Conservation (phyloP, 2,888 invertebrate genomes). For the Tiphia femorata region DNA sequence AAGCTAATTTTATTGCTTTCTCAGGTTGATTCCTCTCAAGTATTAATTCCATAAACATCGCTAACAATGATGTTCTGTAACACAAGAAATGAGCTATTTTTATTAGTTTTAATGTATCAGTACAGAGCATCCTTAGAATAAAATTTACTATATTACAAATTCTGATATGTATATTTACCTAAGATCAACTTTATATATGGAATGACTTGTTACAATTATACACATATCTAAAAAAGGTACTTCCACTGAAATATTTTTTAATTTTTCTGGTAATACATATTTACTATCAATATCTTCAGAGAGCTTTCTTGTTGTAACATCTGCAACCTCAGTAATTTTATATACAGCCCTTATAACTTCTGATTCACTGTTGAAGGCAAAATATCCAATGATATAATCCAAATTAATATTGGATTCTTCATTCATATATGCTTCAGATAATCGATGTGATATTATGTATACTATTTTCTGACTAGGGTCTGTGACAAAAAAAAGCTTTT, state of each 20-base stretch:
- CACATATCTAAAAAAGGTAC: constrained; percentile 72
- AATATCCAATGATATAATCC: constrained; percentile 73
- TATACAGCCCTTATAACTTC: constrained; percentile 71
- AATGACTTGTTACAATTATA: constrained; percentile 73
- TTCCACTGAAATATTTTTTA: constrained; percentile 69
- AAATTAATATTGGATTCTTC: constrained; percentile 72
- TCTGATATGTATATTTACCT: constrained; percentile 65
- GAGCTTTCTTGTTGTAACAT: constrained; percentile 37
- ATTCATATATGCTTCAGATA: constrained; percentile 72
- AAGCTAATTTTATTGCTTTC: constrained; percentile 73
- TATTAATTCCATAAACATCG: constrained; percentile 73
- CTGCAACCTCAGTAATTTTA: constrained; percentile 69
- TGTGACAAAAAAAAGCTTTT: constrained; percentile 77
- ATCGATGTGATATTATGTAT: constrained; percentile 72
- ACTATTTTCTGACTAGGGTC: constrained; percentile 70
- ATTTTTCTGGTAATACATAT: constrained; percentile 67
- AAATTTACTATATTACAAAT: constrained; percentile 3
- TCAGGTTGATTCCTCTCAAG: constrained; percentile 71
- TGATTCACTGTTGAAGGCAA: constrained; percentile 71
- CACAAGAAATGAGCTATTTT: not conserved
- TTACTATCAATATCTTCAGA: constrained; percentile 58
- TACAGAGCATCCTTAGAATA: not conserved
- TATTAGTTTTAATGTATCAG: not conserved
- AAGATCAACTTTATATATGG: constrained; percentile 74
- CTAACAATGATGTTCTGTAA: constrained; percentile 68